A percentile compares a stretch with the other conserved stretches of the same genome.
These are phyloP conservation scores for Rhinophrynus dorsalis DNA, from an alignment of 2,797 vertebrate species.

Conservation along the genomic window DNA sequence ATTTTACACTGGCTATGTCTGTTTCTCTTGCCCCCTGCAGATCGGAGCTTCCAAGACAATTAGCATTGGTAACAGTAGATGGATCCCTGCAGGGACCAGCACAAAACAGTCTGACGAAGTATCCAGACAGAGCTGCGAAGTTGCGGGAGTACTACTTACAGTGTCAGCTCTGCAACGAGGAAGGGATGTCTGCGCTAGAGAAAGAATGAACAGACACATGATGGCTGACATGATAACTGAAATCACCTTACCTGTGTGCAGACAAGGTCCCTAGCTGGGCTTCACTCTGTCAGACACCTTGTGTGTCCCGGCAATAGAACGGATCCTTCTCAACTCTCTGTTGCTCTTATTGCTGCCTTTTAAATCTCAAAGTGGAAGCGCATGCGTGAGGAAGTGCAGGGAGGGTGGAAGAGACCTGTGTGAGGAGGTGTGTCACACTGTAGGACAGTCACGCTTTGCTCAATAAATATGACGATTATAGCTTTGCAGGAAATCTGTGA, in stretches of 20 bases:
- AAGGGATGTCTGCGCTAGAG: not conserved
- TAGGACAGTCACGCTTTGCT: not conserved
- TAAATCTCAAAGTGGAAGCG: not conserved
- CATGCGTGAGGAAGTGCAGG: slow-evolving; percentile 7
- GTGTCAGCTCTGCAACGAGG: not conserved
- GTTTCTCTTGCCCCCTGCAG: slow-evolving; percentile 10
- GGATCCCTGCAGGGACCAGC: slow-evolving; percentile 14
- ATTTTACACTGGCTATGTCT: not conserved
- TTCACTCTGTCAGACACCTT: too few relatives aligned
- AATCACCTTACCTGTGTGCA: not conserved
- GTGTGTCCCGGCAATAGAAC: not conserved
- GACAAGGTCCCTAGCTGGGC: too few relatives aligned
- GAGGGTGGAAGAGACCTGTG: slow-evolving; percentile 19
- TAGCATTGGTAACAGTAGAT: not conserved
- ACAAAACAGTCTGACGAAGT: slow-evolving; percentile 8
- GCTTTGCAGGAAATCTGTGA: too few relatives aligned
- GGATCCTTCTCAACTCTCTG: not conserved
- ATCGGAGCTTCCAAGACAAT: slow-evolving; percentile 4
- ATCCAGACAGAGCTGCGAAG: not conserved
- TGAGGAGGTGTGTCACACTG: slow-evolving; percentile 14
- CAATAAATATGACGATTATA: too few relatives aligned
- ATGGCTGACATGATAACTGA: too few relatives aligned
- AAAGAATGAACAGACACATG: too few relatives aligned
- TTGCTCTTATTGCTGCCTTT: not conserved
- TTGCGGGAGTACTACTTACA: too few relatives aligned